A percentile compares a stretch with the other conserved stretches of the same genome.
phyloP scores from a whole-genome alignment of 2,888 invertebrate genomes.

The Pachliopta kotzebuea region DNA sequence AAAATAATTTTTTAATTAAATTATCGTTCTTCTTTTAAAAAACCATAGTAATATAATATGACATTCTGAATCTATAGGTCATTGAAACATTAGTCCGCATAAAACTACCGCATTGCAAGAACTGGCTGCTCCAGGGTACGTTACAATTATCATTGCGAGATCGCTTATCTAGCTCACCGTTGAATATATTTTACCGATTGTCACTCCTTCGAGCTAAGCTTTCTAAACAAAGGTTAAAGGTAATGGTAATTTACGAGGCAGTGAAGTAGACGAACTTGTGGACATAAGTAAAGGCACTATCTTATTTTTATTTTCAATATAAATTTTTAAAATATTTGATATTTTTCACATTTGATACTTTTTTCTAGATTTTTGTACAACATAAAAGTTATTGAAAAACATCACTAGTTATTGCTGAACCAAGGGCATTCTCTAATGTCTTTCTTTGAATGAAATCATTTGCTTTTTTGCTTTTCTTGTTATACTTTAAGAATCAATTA shows the following conservation, averaged over 20 bases:
- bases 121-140: constrained; percentile 15
- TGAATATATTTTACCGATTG: constrained; percentile 13
- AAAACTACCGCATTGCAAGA: constrained; percentile 23
- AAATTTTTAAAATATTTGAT: too few relatives aligned
- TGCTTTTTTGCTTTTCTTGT: too few relatives aligned
- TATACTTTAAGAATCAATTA: too few relatives aligned
- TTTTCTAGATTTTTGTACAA: too few relatives aligned
- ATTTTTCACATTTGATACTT: too few relatives aligned
- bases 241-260: neutral
- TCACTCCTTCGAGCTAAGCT: constrained; percentile 4
- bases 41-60: constrained; percentile 4
- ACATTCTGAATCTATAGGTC: constrained; percentile 20
- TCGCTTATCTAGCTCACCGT: constrained; percentile 14
- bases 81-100: constrained; percentile 13
- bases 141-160: constrained; percentile 27
- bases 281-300: too few relatives aligned
- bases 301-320: too few relatives aligned
- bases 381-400: too few relatives aligned
- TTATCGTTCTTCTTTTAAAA: neutral
- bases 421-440: too few relatives aligned
- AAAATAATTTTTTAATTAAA: neutral
- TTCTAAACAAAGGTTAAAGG: constrained; percentile 23
- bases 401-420: too few relatives aligned
- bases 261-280: too few relatives aligned
- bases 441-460: too few relatives aligned